Evolutionary conservation across 2,797 vertebrate genomes (phyloP).

Genomic region (Phalanger gymnotis): DNA sequence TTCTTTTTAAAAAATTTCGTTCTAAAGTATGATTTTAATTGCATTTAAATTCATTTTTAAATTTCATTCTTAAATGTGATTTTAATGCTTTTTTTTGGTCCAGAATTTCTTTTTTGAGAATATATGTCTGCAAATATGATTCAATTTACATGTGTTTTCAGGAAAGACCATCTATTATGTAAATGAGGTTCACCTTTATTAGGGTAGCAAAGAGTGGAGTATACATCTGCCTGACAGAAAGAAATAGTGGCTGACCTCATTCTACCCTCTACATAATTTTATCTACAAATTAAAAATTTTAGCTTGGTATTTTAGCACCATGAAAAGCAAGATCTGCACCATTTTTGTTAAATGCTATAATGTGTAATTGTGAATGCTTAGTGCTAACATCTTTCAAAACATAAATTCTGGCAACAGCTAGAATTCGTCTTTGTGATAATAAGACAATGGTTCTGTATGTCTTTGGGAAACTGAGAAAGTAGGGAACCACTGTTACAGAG

Average conservation of each 20-base stretch:
- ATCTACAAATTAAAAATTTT: background rate
- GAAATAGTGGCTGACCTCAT: background rate
- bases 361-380: background rate
- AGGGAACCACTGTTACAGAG: constrained; percentile 52
- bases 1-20: background rate
- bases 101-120: constrained; percentile 41
- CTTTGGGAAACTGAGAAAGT: constrained; percentile 1
- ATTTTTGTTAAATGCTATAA: background rate
- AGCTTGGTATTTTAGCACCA: background rate
- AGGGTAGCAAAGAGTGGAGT: constrained; percentile 32
- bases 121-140: constrained; percentile 60
- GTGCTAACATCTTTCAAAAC: constrained; percentile 54
- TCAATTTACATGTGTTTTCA: constrained; percentile 46
- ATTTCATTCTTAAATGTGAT: background rate
- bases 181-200: background rate
- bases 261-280: background rate
- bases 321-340: background rate
- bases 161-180: background rate
- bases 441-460: background rate
- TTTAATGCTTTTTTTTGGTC: constrained; percentile 38
- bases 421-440: constrained; percentile 54
- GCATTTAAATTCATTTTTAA: background rate
- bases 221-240: constrained; percentile 1
- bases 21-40: background rate
- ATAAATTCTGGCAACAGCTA: constrained; percentile 34